Evolutionary conservation across 2,113 vertebrate genomes (phyloP).

Genomic region (Zonotrichia leucophrys): DNA sequence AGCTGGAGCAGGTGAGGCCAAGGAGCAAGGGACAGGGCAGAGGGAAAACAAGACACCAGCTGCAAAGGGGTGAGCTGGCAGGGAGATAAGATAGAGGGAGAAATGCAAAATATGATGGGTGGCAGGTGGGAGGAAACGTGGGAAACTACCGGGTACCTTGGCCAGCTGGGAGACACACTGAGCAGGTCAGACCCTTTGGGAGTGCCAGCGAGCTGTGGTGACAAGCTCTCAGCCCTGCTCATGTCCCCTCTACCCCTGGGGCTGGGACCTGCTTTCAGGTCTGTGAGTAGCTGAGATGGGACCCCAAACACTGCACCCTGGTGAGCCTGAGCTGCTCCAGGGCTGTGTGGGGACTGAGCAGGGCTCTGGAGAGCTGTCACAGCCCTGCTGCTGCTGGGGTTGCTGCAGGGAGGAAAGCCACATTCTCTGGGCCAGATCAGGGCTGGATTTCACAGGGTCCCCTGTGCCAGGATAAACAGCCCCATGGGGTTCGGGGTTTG

Average conservation of each 20-base stretch:
- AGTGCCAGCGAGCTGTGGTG: neutral
- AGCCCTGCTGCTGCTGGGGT: neutral
- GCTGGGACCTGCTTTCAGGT: neutral
- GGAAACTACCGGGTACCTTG: neutral
- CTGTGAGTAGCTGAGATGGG: neutral
- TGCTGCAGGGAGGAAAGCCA: neutral
- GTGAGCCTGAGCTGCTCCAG: neutral
- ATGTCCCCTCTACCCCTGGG: neutral
- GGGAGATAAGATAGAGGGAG: constrained; percentile 60
- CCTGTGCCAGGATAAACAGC: constrained; percentile 25
- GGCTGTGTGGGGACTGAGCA: neutral
- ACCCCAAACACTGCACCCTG: neutral
- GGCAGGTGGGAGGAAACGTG: neutral
- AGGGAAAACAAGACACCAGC: constrained; percentile 58
- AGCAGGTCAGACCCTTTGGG: neutral
- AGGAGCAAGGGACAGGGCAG: neutral
- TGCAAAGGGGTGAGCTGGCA: neutral
- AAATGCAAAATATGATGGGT: constrained; percentile 64
- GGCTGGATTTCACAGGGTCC: neutral
- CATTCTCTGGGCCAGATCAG: rapidly evolving
- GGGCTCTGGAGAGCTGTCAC: neutral
- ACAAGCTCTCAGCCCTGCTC: neutral
- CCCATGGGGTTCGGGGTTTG: neutral
- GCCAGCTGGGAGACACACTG: neutral
- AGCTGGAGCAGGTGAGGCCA: constrained; percentile 42